Base-by-base conservation (phyloP, 30 jellyfish, hydroid and myxozoan species). In the Aurelia aurita complex sp. Pacific region DNA sequence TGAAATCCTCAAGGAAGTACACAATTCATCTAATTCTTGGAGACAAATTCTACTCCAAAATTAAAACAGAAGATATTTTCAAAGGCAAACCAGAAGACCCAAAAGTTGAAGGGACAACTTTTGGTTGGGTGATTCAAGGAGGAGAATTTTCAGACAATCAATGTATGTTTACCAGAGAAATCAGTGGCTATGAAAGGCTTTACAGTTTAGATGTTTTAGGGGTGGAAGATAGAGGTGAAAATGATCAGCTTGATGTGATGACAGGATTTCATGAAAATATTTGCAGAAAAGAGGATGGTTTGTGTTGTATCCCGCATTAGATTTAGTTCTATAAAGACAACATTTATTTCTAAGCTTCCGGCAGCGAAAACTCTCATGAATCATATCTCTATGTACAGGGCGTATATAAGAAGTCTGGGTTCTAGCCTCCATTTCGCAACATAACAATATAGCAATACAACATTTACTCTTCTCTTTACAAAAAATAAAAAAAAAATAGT, bases 111-210 rank as follows among this genome's bases (percentile, higher is more conserved):
- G 77, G 87, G 0, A 77, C 87, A 57, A 77, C 74, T 10, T 77
- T 77, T 57, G 77, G 87, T 13, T 79, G 88, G 80, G 79, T 78
- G 67, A 79, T 79, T 43, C 89, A 79, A 64, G 82, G 89, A 19
- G 89, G 89, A 16, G 89, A 63, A 57, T 50, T 69, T 36, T 14
- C 83, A 73, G 43, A 50, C 43, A 23, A 10, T 17, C 8, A 42
- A 18, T 73, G 83, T 50, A 42, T 73, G 83, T 73, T 38, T 73
- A 57, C 78, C 5, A 77, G 62, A 77, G 77, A 61, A 15, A 63
- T 29, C 1, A 67, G 33, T 29, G 89, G 63, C 33, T 80, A 62
- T 80, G 89, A 80, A 42, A 64, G 81, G 32, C 82, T 80, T 35
- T 40, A 40, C 52, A 40, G 52, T 40, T 40, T 1, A 40, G 52